These are phyloP conservation scores for Hirundichthys speculiger DNA, from an alignment of 2,113 vertebrate genomes.

Conservation along the genomic window DNA sequence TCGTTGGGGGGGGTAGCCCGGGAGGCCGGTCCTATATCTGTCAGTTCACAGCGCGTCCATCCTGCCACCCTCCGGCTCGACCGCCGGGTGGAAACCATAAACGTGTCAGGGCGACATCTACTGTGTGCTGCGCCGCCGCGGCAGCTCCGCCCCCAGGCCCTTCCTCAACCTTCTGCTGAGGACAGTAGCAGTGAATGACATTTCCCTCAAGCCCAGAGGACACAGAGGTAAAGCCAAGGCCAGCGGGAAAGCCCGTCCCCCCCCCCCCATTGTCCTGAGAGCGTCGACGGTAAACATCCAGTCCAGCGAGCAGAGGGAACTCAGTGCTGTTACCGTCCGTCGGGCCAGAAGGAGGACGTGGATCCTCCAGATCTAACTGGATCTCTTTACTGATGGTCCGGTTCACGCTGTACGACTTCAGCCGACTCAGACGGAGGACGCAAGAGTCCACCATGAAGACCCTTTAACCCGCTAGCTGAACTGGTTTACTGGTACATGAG, in stretches of 20 bases:
- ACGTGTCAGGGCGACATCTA: conserved; percentile 71
- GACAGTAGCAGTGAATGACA: conserved; percentile 77
- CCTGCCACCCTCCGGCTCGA: conserved; percentile 73
- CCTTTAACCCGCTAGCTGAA: too few species aligned
- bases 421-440: too few species aligned
- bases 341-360: too few species aligned
- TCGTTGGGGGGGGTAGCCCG: conserved; percentile 61
- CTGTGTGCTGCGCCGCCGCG: conserved; percentile 37
- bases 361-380: too few species aligned
- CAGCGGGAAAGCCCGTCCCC: conserved; percentile 2
- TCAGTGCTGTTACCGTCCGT: background rate
- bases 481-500: too few species aligned
- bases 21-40: conserved; percentile 47
- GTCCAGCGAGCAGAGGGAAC: too few species aligned
- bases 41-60: conserved; percentile 70
- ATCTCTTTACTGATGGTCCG: too few species aligned
- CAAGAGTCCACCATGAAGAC: too few species aligned
- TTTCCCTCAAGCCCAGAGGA: conserved; percentile 56
- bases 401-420: too few species aligned
- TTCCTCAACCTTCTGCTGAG: conserved; percentile 51
- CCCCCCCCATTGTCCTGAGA: background rate
- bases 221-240: conserved; percentile 49
- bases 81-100: conserved; percentile 66
- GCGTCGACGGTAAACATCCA: background rate
- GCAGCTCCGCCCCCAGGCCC: conserved; percentile 33